Base-by-base conservation (phyloP, 2,797 vertebrate species). In the Anas georgica region DNA sequence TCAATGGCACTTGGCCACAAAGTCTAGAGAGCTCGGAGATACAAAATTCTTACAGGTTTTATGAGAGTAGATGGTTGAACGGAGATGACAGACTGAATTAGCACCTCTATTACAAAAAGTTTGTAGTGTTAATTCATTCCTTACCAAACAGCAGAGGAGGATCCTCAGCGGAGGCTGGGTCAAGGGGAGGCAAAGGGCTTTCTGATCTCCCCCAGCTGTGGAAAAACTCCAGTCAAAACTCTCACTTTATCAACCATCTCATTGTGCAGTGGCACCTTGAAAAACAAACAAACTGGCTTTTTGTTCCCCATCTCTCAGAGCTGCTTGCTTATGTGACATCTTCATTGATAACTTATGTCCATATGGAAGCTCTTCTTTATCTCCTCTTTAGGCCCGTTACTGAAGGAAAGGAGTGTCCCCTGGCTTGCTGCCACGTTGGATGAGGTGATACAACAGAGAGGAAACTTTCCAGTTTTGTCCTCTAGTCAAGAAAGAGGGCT, bases 181-280 rank as follows among this genome's bases (percentile, higher is more conserved):
- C 68, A 43, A 67, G 58, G 43, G 17, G 25, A 60, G 18, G n/a
- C 56, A 84, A 64, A 90, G 48, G n/a, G 17, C 56, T 74, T 66
- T 83, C 48, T 70, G 59, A 31, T 79, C 39, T 82, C 11, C 29
- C 58, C 22, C 39, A 74, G 81, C 56, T 74, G 60, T 37, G 45
- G 68, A 63, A 91, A 85, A 85, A 33, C 77, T 77, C 60, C 46
- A 56, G 64, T 67, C 68, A 88, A 85, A 91, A 86, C 66, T 96
- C 72, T 88, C 37, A 58, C 76, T 95, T 91, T 88, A 80, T 93
- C 78, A 84, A 54, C 33, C 25, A 77, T 52, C 75, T 93, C 31
- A 6, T 85, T 72, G 72, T 80, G 64, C 48, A 83, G 60, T 62
- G 72, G 41, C 75, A 94, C 70, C 64, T 88, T 70, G 63, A 77